Conservation (phyloP, 92 coral and sea anemone genomes). For the Parazoanthus atlanticus region DNA sequence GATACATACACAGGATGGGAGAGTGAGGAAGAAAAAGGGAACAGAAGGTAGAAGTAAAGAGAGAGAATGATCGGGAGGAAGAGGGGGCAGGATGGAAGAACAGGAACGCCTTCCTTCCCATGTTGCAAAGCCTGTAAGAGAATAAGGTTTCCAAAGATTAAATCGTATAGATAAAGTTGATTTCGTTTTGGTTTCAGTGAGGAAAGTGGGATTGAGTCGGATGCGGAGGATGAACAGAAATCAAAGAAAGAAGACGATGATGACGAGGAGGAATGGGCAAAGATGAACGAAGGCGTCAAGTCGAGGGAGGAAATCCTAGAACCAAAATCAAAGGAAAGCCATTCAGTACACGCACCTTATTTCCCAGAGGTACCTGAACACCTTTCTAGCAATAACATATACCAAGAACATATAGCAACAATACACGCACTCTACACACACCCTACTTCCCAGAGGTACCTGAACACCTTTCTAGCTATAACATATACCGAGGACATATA, state of each 20-base stretch:
- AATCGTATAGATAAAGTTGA: neutral
- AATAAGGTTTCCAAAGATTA: neutral
- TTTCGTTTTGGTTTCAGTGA: conserved; percentile 43
- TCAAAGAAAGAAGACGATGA: conserved; percentile 58
- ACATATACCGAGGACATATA: neutral
- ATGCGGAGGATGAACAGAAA: conserved; percentile 42
- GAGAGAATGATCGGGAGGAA: too few species aligned
- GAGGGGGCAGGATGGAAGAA: too few species aligned
- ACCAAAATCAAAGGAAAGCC: conserved; percentile 84
- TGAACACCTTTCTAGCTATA: neutral
- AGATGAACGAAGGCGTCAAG: conserved; percentile 85
- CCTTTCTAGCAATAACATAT: neutral
- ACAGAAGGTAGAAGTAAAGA: too few species aligned
- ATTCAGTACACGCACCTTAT: conserved; percentile 90
- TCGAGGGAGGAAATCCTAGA: conserved; percentile 84
- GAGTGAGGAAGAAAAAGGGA: too few species aligned
- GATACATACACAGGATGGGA: neutral
- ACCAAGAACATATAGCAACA: too few species aligned
- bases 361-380: conserved; percentile 75
- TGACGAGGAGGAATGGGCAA: conserved; percentile 97
- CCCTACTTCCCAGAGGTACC: conserved; percentile 91
- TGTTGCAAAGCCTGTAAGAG: neutral
- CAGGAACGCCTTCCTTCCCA: neutral
- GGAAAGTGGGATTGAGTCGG: conserved; percentile 55
- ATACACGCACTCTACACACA: conserved; percentile 58